Conservation (phyloP, 2,113 vertebrate species). For the Parus major region DNA sequence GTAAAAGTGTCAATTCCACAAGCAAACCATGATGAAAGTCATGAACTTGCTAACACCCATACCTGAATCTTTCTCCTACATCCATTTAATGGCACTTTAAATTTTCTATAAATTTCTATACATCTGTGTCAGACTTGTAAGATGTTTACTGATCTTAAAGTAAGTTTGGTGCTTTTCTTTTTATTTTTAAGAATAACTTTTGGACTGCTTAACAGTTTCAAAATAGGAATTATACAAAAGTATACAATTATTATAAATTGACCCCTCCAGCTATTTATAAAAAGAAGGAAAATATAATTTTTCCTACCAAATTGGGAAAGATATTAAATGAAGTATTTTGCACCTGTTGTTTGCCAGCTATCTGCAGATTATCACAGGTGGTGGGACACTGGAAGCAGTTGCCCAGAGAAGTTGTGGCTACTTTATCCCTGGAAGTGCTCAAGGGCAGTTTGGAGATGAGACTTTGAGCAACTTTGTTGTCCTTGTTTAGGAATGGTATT, state of each 20-base stretch:
- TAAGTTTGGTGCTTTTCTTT: neutral
- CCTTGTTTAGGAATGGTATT: neutral
- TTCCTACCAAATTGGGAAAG: neutral
- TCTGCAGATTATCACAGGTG: neutral
- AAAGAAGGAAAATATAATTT: neutral
- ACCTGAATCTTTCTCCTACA: neutral
- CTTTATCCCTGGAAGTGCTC: neutral
- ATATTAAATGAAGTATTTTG: neutral
- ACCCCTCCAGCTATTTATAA: neutral
- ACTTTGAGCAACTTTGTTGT: neutral
- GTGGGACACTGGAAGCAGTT: neutral
- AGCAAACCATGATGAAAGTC: neutral
- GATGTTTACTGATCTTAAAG: neutral
- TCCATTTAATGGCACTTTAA: neutral
- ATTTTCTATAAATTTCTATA: neutral
- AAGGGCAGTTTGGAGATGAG: neutral
- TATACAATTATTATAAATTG: neutral
- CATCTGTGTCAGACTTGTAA: neutral
- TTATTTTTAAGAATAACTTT: neutral
- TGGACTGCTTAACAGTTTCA: neutral
- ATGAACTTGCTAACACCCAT: neutral
- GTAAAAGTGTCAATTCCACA: neutral
- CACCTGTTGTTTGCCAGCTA: neutral
- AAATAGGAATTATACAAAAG: neutral
- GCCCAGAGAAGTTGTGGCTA: neutral